These are phyloP conservation scores for Coendou prehensilis DNA, from an alignment of 2,797 vertebrate species.

Conservation along the genomic window DNA sequence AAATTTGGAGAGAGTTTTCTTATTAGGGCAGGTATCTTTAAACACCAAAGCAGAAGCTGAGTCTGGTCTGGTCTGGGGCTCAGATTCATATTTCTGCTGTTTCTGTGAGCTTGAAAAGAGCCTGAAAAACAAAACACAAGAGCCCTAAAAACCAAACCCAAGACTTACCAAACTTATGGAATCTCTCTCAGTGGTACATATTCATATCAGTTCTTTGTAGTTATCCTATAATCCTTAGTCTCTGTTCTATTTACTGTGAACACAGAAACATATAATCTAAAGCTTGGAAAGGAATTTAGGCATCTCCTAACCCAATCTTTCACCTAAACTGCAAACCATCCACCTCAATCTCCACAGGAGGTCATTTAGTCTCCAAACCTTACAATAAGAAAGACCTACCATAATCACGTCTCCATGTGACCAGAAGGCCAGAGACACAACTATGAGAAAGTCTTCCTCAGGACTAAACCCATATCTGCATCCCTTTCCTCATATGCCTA, in stretches of 20 bases:
- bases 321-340: not conserved
- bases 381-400: not conserved
- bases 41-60: conserved; percentile 12
- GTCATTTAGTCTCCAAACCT: not conserved
- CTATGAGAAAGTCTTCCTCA: not conserved
- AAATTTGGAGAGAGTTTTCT: not conserved
- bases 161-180: not conserved
- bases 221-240: not conserved
- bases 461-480: not conserved
- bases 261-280: not conserved
- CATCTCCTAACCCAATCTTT: not conserved
- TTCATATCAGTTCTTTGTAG: not conserved
- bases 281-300: conserved; percentile 7
- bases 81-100: not conserved
- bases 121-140: conserved; percentile 24
- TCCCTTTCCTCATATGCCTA: not conserved
- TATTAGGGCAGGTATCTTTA: not conserved
- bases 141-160: not conserved
- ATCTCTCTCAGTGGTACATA: not conserved
- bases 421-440: not conserved
- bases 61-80: not conserved
- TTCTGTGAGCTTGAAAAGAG: conserved; percentile 33
- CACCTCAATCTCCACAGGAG: not conserved
- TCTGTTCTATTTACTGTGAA: not conserved
- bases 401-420: not conserved